Percentiles rank a stretch among this genome's conserved stretches.
phyloP scores from a whole-genome alignment of 30 jellyfish, hydroid and myxozoan genomes.

The Turritopsis rubra region DNA sequence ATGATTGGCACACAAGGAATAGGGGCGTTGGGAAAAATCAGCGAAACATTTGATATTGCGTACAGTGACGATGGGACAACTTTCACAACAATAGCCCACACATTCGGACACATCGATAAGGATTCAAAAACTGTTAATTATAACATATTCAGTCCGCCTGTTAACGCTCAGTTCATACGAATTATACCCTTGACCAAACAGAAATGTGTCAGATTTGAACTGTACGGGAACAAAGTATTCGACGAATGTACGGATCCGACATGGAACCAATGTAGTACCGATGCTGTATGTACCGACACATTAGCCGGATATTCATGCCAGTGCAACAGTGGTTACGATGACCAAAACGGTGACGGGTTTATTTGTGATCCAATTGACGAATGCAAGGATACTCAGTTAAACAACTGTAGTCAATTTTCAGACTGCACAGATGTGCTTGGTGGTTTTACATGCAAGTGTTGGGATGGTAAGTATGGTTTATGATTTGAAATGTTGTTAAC shows the following conservation, averaged over 20 bases:
- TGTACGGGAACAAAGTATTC: conserved; percentile 7
- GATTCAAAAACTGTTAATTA: background rate
- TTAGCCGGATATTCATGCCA: conserved; percentile 6
- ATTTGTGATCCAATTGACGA: conserved; percentile 7
- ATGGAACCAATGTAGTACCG: conserved; percentile 16
- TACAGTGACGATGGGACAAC: background rate
- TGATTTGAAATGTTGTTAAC: too few relatives aligned
- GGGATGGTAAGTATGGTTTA: conserved; percentile 13
- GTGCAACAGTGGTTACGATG: conserved; percentile 20
- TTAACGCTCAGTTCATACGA: background rate
- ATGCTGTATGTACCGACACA: conserved; percentile 26
- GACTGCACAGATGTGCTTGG: background rate
- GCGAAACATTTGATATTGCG: background rate
- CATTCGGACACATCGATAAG: background rate
- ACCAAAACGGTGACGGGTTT: conserved; percentile 4
- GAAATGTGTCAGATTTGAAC: conserved; percentile 8
- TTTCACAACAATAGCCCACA: conserved; percentile 1
- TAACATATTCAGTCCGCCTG: background rate
- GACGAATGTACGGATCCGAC: conserved; percentile 10
- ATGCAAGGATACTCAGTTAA: conserved; percentile 1
- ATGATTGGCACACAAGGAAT: conserved; percentile 12
- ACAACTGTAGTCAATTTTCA: conserved; percentile 20
- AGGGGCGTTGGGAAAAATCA: background rate
- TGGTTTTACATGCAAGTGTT: conserved; percentile 1
- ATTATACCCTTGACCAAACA: background rate